These are phyloP conservation scores for Actinemys pallida DNA, from an alignment of 2,113 vertebrate species.

Conservation along the genomic window DNA sequence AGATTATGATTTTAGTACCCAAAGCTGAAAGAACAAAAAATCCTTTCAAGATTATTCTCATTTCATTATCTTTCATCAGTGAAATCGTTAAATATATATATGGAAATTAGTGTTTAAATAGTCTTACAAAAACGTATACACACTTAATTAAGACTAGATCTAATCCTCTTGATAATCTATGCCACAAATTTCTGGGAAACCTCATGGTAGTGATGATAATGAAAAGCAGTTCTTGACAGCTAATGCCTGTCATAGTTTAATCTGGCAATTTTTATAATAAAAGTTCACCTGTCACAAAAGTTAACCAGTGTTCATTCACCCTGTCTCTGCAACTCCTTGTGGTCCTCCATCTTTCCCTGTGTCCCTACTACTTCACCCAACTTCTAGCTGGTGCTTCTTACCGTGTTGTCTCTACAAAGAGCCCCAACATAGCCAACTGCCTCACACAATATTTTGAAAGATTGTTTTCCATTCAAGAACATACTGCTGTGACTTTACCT, in stretches of 20 bases:
- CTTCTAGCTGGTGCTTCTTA: accelerated
- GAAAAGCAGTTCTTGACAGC: background rate
- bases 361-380: background rate
- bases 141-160: conserved; percentile 33
- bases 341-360: background rate
- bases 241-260: background rate
- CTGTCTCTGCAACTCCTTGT: background rate
- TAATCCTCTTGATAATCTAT: background rate
- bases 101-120: conserved; percentile 30
- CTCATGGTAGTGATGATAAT: background rate
- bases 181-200: background rate
- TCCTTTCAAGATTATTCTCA: background rate
- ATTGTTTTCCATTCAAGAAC: background rate
- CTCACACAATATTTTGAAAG: background rate
- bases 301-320: background rate
- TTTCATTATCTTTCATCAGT: conserved; percentile 7
- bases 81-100: background rate
- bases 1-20: background rate
- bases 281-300: background rate
- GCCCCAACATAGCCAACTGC: background rate
- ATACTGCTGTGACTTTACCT: background rate
- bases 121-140: conserved; percentile 20
- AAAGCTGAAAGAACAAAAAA: background rate
- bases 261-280: background rate
- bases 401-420: background rate